Percentiles rank a stretch among this genome's conserved stretches.
phyloP scores from a whole-genome alignment of 2,888 invertebrate species.

The Invenusta paracnida region DNA sequence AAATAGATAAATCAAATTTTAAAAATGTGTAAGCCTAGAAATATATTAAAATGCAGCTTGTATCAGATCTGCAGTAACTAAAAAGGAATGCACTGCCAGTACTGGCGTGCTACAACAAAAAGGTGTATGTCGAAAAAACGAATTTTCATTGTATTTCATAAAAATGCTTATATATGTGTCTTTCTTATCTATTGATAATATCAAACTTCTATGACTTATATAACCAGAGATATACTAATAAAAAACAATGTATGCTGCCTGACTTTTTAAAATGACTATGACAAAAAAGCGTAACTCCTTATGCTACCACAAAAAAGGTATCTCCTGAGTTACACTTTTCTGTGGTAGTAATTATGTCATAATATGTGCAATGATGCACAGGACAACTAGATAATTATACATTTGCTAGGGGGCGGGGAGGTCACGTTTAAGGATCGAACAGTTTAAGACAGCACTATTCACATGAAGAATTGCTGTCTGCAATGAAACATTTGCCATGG shows the following conservation, averaged over 20 bases:
- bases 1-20: too few species aligned
- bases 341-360: neutral
- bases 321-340: neutral
- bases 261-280: neutral
- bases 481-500: slow-evolving; percentile 19
- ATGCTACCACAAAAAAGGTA: neutral
- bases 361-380: slow-evolving; percentile 24
- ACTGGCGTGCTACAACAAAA: neutral
- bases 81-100: too few species aligned
- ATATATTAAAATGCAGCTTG: too few species aligned
- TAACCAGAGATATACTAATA: neutral
- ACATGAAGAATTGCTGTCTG: neutral
- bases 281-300: neutral
- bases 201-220: neutral
- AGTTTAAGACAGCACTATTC: neutral
- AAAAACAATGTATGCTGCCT: neutral
- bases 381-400: slow-evolving; percentile 8
- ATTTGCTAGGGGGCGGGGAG: slow-evolving; percentile 14
- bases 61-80: too few species aligned
- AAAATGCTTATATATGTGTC: neutral
- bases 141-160: neutral
- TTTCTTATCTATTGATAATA: neutral
- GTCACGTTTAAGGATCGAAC: neutral
- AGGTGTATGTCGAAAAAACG: neutral
- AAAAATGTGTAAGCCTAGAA: too few species aligned